phyloP scores from a whole-genome alignment of 2,113 vertebrate species.

The Psittacula cyanocephala region DNA sequence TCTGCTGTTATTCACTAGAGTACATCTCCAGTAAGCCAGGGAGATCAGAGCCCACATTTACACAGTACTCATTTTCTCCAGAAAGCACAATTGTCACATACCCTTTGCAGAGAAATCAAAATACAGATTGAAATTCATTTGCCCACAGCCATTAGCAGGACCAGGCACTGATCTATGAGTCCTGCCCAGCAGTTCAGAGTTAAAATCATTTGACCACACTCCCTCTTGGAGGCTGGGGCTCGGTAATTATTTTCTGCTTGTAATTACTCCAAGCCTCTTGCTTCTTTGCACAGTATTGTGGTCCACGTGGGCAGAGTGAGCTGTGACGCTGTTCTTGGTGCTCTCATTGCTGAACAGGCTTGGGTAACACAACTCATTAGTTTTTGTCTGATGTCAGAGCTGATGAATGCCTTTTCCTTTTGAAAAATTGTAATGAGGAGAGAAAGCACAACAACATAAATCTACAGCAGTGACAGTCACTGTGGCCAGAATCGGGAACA shows the following conservation, averaged over 20 bases:
- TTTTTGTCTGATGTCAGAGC: slow-evolving; percentile 34
- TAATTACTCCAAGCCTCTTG: neutral
- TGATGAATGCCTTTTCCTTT: slow-evolving; percentile 50
- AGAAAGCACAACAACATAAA: slow-evolving; percentile 54
- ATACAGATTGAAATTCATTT: neutral
- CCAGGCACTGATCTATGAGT: neutral
- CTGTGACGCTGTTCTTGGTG: neutral
- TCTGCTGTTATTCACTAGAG: neutral
- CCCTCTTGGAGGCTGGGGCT: neutral
- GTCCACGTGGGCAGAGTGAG: neutral
- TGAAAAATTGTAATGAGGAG: slow-evolving; percentile 46
- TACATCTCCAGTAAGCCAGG: neutral
- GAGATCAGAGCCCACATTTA: neutral
- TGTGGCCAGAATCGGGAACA: neutral
- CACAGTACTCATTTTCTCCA: neutral
- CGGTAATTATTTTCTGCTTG: neutral
- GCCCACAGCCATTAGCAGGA: neutral
- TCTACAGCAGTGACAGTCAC: neutral
- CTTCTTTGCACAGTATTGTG: neutral
- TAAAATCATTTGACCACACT: neutral
- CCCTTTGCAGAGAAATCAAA: neutral
- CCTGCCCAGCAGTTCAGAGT: neutral
- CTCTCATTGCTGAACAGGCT: neutral
- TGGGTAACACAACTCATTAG: neutral
- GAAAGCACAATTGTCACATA: neutral